A percentile compares a stretch with the other conserved stretches of the same genome.
Conservation (phyloP, 2,888 invertebrate genomes). For the Phaonia tiefii region DNA sequence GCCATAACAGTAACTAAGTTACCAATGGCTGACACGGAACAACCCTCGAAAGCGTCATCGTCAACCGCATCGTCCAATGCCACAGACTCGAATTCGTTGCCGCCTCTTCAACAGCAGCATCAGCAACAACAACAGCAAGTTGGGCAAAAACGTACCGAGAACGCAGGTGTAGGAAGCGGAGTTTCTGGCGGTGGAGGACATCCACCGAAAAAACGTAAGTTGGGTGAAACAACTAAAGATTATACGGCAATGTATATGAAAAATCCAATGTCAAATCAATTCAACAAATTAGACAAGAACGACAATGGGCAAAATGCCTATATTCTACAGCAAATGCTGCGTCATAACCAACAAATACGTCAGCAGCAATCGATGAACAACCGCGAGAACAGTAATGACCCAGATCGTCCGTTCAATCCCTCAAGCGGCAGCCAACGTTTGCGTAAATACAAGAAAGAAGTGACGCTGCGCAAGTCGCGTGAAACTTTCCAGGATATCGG, state of each 20-base stretch:
- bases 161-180: slow-evolving; percentile 73
- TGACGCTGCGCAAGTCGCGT: slow-evolving; percentile 71
- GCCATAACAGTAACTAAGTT: slow-evolving; percentile 61
- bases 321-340: slow-evolving; percentile 58
- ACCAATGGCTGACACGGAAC: slow-evolving; percentile 42
- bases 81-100: slow-evolving; percentile 59
- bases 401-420: slow-evolving; percentile 51
- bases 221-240: slow-evolving; percentile 65
- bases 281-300: slow-evolving; percentile 77
- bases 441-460: slow-evolving; percentile 75
- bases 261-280: slow-evolving; percentile 61
- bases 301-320: slow-evolving; percentile 72
- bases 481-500: slow-evolving; percentile 84
- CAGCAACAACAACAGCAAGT: slow-evolving; percentile 10
- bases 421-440: slow-evolving; percentile 62
- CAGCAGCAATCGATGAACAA: slow-evolving; percentile 64
- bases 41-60: slow-evolving; percentile 53
- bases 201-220: slow-evolving; percentile 70
- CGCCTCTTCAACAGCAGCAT: slow-evolving; percentile 25
- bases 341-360: slow-evolving; percentile 58
- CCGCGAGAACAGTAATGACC: slow-evolving; percentile 65
- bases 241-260: slow-evolving; percentile 67
- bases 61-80: slow-evolving; percentile 53
- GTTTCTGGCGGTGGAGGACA: slow-evolving; percentile 76
- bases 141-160: slow-evolving; percentile 67